Evolutionary conservation across 2,888 invertebrate genomes (phyloP).

Genomic region (Cephus pulcher): DNA sequence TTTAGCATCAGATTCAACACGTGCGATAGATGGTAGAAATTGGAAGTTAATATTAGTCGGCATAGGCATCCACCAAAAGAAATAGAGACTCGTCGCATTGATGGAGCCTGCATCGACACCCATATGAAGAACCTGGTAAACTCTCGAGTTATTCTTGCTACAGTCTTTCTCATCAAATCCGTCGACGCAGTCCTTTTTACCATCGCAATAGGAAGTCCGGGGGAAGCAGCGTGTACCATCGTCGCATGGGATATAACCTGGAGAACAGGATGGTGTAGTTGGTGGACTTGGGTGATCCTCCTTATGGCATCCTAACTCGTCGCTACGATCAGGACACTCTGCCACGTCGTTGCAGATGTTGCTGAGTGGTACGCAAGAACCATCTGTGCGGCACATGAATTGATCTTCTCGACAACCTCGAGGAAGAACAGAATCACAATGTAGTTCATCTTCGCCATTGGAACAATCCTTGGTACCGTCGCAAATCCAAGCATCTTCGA

Average conservation of each 20-base stretch:
- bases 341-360: slow-evolving; percentile 68
- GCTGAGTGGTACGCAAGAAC: slow-evolving; percentile 71
- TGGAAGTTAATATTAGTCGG: slow-evolving; percentile 68
- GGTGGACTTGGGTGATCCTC: slow-evolving; percentile 56
- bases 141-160: slow-evolving; percentile 64
- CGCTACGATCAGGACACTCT: slow-evolving; percentile 71
- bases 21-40: slow-evolving; percentile 78
- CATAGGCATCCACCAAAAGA: slow-evolving; percentile 74
- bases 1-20: slow-evolving; percentile 66
- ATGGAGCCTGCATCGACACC: slow-evolving; percentile 75
- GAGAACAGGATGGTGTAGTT: slow-evolving; percentile 67
- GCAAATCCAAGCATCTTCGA: slow-evolving; percentile 73
- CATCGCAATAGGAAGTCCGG: slow-evolving; percentile 74
- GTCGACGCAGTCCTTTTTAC: slow-evolving; percentile 78
- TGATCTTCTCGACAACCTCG: slow-evolving; percentile 64
- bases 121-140: slow-evolving; percentile 71
- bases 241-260: slow-evolving; percentile 73
- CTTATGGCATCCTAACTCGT: slow-evolving; percentile 67
- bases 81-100: slow-evolving; percentile 73
- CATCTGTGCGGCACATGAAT: slow-evolving; percentile 73
- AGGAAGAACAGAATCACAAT: slow-evolving; percentile 62
- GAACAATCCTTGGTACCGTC: slow-evolving; percentile 73
- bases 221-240: slow-evolving; percentile 73
- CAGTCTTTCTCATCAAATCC: slow-evolving; percentile 81
- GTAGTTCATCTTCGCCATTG: slow-evolving; percentile 73